Evolutionary conservation across 2,888 invertebrate genomes (phyloP), one percentile per base, ranked within the genome.

Genomic region (Boloria selene): DNA sequence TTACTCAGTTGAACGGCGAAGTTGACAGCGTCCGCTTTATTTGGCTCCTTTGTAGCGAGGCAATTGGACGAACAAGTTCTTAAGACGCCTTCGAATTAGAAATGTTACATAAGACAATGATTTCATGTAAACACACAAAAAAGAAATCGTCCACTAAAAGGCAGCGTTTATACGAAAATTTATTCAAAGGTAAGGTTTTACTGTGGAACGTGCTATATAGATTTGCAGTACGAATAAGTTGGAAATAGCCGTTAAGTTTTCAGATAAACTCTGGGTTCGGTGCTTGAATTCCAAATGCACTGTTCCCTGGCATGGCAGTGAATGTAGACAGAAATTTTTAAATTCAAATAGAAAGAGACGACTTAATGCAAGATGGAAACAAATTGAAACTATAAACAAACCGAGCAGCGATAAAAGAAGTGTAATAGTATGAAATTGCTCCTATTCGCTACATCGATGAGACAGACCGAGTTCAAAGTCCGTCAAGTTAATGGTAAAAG

Each of bases 1-100:
- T 65, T 65, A 64, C 64, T 62, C 56, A 50, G 61, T 66, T 61
- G 60, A 59, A 58, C 53, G 49, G 42, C 54, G 54, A 47, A 53
- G 58, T 56, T 61, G 60, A 63, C 60, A 56, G 55, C 22, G 50
- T 63, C 49, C 51, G 26, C 55, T 55, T 60, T 63, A 69, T 69
- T 63, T 55, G 47, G 51, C 47, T 52, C 55, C 31, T 65, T 60
- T 63, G 60, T 63, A 60, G 38, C 42, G 22, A 53, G 51, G 56
- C 50, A 60, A 60, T 60, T 60, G 51, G 45, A 51, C 31, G 45
- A 13, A 38, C 7, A 64, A 18, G 42, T 16, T 47, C 58, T 52
- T 18, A 52, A 58, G 52, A 58, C 52, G 47, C 38, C 38, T 51
- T 51, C 22, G 47, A 58, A 64, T 64, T 59, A 64, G 45, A 44